Evolutionary conservation across 2,797 vertebrate species (phyloP).

Genomic region (Pipistrellus kuhlii): DNA sequence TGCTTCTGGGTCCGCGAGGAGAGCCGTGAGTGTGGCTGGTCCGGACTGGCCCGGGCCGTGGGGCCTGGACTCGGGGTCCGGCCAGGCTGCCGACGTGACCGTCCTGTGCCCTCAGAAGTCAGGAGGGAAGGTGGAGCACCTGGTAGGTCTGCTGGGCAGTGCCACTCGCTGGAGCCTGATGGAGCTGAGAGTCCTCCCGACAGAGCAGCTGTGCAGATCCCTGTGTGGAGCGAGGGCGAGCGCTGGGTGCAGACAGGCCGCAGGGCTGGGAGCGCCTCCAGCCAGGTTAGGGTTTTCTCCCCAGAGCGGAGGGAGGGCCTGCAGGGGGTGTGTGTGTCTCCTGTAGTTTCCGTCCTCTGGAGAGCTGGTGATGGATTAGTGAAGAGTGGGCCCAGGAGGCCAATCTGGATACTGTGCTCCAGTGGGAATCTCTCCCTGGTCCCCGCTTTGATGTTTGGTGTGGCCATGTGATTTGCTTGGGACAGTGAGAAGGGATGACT

Average conservation of each 20-base stretch:
- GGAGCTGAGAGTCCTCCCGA: not conserved
- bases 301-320: not conserved
- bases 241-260: not conserved
- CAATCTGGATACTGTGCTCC: accelerated
- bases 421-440: not conserved
- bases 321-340: not conserved
- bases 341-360: too few relatives aligned
- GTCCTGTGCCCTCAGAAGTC: not conserved
- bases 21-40: not conserved
- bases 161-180: not conserved
- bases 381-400: not conserved
- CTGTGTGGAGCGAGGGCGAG: too few relatives aligned
- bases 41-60: not conserved
- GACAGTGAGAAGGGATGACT: not conserved
- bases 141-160: not conserved
- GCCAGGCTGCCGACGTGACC: not conserved
- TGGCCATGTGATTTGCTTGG: not conserved
- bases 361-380: not conserved
- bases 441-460: not conserved
- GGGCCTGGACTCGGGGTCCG: not conserved
- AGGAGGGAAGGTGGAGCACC: not conserved
- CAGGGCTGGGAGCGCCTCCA: not conserved
- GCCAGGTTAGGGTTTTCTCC: not conserved
- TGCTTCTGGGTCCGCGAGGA: not conserved
- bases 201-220: not conserved